Conservation (phyloP, 2,797 vertebrate species). For the Hozukius guyotensis region DNA sequence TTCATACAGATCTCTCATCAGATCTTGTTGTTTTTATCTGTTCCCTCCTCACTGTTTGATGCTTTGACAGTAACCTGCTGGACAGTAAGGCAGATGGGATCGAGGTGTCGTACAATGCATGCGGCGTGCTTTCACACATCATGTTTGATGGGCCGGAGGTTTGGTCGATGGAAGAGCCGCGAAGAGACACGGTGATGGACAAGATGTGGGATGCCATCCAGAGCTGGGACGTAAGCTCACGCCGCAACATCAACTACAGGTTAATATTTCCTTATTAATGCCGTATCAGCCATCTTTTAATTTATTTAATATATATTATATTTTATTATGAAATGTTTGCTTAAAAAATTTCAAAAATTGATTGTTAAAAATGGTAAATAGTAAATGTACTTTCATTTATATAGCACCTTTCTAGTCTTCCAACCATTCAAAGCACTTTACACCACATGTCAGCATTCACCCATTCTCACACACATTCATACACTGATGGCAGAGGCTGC, state of each 20-base stretch:
- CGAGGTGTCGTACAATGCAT: slow-evolving; percentile 98
- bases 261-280: slow-evolving; percentile 47
- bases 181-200: slow-evolving; percentile 88
- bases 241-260: slow-evolving; percentile 99
- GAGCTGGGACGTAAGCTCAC: slow-evolving; percentile 96
- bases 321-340: not conserved
- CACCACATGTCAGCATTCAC: no score
- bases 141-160: slow-evolving; percentile 95
- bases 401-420: no score
- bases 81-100: slow-evolving; percentile 98
- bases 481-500: no score
- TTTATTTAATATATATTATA: not conserved
- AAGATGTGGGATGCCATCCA: slow-evolving; percentile 97
- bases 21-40: not conserved
- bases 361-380: no score
- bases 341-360: no score
- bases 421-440: no score
- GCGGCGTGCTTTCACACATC: slow-evolving; percentile 97
- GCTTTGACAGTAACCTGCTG: slow-evolving; percentile 87
- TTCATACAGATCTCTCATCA: not conserved
- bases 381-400: no score
- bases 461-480: no score
- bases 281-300: not conserved
- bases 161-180: slow-evolving; percentile 92
- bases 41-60: not conserved